Evolutionary conservation across 2,113 vertebrate species (phyloP).

Genomic region (Plestiodon gilberti): DNA sequence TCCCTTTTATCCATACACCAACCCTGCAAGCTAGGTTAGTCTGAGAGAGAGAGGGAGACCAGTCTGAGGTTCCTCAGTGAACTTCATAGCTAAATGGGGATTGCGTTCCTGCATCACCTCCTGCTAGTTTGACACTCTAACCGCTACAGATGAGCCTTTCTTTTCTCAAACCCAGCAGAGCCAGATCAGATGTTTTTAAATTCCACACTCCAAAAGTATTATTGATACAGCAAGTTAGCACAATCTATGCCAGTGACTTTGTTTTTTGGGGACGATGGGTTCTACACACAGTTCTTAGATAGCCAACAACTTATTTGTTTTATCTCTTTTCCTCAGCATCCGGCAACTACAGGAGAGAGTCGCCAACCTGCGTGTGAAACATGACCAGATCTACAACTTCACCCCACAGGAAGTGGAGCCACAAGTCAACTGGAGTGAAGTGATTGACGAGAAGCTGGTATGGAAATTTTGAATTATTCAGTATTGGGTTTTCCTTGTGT

Average conservation of each 20-base stretch:
- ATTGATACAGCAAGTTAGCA: background rate
- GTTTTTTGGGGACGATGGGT: background rate
- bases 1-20: background rate
- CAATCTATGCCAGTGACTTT: background rate
- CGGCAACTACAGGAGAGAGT: constrained; percentile 90
- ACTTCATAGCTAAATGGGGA: too few relatives aligned
- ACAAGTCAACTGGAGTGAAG: constrained; percentile 88
- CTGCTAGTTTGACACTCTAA: too few relatives aligned
- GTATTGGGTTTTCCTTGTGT: background rate
- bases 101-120: too few relatives aligned
- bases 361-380: constrained; percentile 82
- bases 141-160: too few relatives aligned
- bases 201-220: background rate
- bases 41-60: background rate
- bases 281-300: too few relatives aligned
- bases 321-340: constrained; percentile 78
- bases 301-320: background rate
- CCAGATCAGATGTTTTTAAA: background rate
- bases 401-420: constrained; percentile 82
- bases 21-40: background rate
- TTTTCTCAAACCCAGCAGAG: background rate
- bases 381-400: constrained; percentile 86
- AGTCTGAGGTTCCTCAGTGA: too few relatives aligned
- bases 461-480: background rate
- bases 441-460: constrained; percentile 95